phyloP scores from a whole-genome alignment of 2,797 vertebrate genomes.

The Gymnopithys bicolor region DNA sequence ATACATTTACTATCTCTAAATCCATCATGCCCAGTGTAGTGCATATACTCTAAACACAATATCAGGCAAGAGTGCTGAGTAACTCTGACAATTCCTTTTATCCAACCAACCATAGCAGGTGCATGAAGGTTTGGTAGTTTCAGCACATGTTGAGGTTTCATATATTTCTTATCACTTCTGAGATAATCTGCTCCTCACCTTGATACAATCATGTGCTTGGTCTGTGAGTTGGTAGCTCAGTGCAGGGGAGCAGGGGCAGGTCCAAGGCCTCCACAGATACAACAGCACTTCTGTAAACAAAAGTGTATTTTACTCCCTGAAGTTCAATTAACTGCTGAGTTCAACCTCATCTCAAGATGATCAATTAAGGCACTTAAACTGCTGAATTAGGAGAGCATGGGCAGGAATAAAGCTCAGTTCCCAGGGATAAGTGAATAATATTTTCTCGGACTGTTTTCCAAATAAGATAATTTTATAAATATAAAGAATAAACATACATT shows the following conservation, averaged over 20 bases:
- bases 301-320: background rate
- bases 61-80: background rate
- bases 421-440: background rate
- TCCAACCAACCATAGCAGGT: background rate
- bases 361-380: constrained; percentile 10
- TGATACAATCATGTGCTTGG: background rate
- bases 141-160: background rate
- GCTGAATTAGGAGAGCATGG: background rate
- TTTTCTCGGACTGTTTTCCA: background rate
- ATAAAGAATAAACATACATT: background rate
- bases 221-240: background rate
- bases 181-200: background rate
- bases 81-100: background rate
- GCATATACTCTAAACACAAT: background rate
- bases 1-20: background rate
- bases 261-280: background rate
- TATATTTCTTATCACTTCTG: background rate
- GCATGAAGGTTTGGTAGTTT: background rate
- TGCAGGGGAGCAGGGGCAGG: background rate
- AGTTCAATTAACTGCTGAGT: constrained; percentile 8
- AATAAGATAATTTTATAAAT: background rate
- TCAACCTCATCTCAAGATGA: constrained; percentile 9
- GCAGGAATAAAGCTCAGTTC: background rate
- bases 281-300: background rate
- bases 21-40: background rate